Conservation (phyloP, 2,797 vertebrate genomes). For the Sebastes ruberrimus region DNA sequence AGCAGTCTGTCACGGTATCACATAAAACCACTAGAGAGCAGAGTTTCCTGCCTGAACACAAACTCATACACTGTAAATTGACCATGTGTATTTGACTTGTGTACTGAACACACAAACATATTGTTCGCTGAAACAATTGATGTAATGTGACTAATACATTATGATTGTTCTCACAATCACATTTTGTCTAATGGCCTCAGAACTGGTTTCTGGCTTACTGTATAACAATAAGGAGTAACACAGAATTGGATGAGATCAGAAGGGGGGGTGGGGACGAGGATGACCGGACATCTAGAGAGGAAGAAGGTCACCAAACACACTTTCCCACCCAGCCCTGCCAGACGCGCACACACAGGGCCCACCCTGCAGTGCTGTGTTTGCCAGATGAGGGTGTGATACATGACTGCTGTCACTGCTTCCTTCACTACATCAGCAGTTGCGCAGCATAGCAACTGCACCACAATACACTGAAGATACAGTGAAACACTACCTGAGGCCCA, state of each 20-base stretch:
- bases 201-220: constrained; percentile 30
- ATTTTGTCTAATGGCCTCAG: background rate
- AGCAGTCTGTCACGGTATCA: background rate
- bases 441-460: constrained; percentile 41
- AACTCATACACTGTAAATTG: too few relatives aligned
- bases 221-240: constrained; percentile 31
- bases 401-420: constrained; percentile 67
- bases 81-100: background rate
- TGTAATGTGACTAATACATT: background rate
- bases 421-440: constrained; percentile 55
- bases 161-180: background rate
- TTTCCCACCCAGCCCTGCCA: constrained; percentile 66
- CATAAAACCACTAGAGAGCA: constrained; percentile 59
- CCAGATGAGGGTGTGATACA: constrained; percentile 77
- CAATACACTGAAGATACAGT: constrained; percentile 30
- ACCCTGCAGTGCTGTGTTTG: constrained; percentile 53
- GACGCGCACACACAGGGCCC: constrained; percentile 45
- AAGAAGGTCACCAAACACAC: constrained; percentile 76
- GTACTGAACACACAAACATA: background rate
- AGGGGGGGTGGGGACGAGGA: constrained; percentile 59
- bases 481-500: constrained; percentile 46
- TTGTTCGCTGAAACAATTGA: background rate
- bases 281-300: constrained; percentile 73
- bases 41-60: constrained; percentile 24
- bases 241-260: constrained; percentile 59